Conservation (phyloP, 1,140 invertebrate species). For the Macrocentrus cingulum region DNA sequence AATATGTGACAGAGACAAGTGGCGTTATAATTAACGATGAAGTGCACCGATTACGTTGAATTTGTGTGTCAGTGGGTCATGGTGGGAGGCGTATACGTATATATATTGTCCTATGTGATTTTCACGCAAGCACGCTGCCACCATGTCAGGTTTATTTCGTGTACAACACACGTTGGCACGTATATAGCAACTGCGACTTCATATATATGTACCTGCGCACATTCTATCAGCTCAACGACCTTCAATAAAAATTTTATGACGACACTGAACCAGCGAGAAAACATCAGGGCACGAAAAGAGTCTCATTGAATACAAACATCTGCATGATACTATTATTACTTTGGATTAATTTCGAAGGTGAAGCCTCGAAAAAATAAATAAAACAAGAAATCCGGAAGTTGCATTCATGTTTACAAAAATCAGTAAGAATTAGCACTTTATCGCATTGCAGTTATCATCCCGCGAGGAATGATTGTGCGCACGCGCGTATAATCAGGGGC, state of each 20-base stretch:
- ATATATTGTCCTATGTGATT: slow-evolving; percentile 34
- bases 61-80: slow-evolving; percentile 52
- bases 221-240: slow-evolving; percentile 17
- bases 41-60: background rate
- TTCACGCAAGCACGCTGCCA: slow-evolving; percentile 28
- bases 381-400: no score
- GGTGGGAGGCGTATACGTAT: slow-evolving; percentile 29
- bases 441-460: no score
- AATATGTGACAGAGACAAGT: no score
- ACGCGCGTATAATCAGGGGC: no score
- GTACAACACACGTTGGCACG: no score
- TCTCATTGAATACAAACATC: background rate
- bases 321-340: background rate
- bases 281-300: background rate
- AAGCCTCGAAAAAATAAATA: no score
- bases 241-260: slow-evolving; percentile 15
- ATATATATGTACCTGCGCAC: background rate
- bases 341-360: no score
- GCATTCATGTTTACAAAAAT: background rate
- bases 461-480: no score
- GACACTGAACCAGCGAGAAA: background rate
- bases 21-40: no score
- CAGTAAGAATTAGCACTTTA: no score
- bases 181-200: no score
- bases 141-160: no score